Evolutionary conservation across 2,888 invertebrate species (phyloP), one percentile per base, ranked within the genome.

Genomic region (Cylloceria caligata): DNA sequence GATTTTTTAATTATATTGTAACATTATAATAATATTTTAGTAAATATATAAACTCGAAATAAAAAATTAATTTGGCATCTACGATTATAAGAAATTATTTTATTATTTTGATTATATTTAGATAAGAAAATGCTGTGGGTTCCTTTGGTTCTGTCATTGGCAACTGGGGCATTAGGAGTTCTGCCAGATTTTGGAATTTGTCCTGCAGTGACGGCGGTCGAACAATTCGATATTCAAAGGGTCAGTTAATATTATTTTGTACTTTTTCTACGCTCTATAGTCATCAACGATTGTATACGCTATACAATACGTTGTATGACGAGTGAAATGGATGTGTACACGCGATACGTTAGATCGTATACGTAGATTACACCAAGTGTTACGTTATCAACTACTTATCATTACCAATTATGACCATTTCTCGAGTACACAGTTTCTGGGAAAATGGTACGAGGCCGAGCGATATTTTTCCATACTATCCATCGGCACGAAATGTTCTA

Each of bases 401-500:
- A 5, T 72, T 1, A 13, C 11, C 9, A 11, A 52, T 52, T 24
- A 11, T 11, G 24, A 52, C 24, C 16, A 6, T 75, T 49, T 16
- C 47, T 24, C n/a, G 27, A 24, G 9, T 73, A 93, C 93, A 69
- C 93, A 96, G 96, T 96, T 96, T 88, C 90, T 95, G 89, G 97
- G 97, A 49, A 94, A 94, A 88, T 97, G 97, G 97, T 97, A 95
- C 89, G 97, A 97, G 91, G 94, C 94, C 19, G 95, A 96, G 87
- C 95, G 96, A 87, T 97, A 97, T 91, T 96, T 96, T 88, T 95
- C 96, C 55, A 88, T 96, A n/a, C 96, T 96, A 90, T 95, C 97
- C 91, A 92, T 96, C n/a, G 96, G 96, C 3, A 96, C 96, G 42
- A 96, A 95, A 88, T 97, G 97, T 89, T 95, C 96, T 72, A 95